Conservation (phyloP, 2,113 vertebrate genomes). For the Paralichthys olivaceus region DNA sequence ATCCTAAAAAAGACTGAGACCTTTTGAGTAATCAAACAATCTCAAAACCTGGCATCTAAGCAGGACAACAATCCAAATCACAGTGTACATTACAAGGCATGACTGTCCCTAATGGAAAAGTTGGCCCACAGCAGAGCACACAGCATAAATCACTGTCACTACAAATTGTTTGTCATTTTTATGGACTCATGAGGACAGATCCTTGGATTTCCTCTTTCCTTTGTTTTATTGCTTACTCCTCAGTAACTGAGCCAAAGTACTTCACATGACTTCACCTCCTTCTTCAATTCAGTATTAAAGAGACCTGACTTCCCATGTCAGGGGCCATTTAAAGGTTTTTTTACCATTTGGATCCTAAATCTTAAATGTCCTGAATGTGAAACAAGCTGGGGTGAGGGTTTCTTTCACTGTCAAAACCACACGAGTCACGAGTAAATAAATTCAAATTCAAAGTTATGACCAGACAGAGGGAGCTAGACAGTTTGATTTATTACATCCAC, state of each 20-base stretch:
- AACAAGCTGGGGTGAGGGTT: neutral
- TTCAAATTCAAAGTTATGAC: neutral
- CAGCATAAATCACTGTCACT: slow-evolving; percentile 5
- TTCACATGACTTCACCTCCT: slow-evolving; percentile 16
- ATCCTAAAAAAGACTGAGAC: too few relatives aligned
- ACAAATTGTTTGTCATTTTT: slow-evolving; percentile 21
- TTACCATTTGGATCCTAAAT: neutral
- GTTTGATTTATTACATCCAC: too few relatives aligned
- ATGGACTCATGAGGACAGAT: slow-evolving; percentile 18
- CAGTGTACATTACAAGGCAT: neutral
- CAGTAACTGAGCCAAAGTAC: neutral
- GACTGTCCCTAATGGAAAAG: slow-evolving; percentile 17
- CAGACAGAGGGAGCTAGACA: too few relatives aligned
- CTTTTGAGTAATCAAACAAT: neutral
- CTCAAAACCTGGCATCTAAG: too few relatives aligned
- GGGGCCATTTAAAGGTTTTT: neutral
- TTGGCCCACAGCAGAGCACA: slow-evolving; percentile 16
- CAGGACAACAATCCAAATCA: neutral
- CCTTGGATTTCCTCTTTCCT: slow-evolving; percentile 15
- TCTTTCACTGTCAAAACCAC: neutral
- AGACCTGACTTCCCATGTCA: neutral
- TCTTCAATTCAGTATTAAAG: neutral
- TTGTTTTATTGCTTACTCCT: neutral
- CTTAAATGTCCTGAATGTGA: slow-evolving; percentile 1
- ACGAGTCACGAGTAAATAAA: neutral